Evolutionary conservation across 2,888 invertebrate species (phyloP).

Genomic region (Perdita meconis): DNA sequence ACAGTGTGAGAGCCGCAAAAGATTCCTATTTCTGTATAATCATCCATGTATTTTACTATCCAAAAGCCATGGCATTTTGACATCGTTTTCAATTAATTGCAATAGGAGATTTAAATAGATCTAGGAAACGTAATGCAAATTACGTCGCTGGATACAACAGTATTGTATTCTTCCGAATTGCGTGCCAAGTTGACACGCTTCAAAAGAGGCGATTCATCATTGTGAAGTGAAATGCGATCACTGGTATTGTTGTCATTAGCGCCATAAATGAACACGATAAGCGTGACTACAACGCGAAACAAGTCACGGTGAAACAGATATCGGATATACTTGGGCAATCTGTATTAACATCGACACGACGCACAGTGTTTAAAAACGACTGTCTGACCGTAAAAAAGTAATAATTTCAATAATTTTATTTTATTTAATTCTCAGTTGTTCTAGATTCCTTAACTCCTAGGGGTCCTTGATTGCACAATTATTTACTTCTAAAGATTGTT

Average conservation of each 20-base stretch:
- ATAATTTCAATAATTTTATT: too few relatives aligned
- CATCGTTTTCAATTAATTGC: constrained; percentile 14
- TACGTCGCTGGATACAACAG: constrained; percentile 6
- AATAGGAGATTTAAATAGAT: constrained; percentile 26
- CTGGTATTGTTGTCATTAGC: constrained; percentile 40
- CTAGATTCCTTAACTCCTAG: too few relatives aligned
- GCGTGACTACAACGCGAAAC: constrained; percentile 34
- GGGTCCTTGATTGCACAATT: too few relatives aligned
- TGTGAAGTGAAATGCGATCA: constrained; percentile 37
- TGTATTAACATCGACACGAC: constrained; percentile 27
- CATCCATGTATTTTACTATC: constrained; percentile 19
- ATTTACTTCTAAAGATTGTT: too few relatives aligned
- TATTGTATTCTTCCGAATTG: constrained; percentile 44
- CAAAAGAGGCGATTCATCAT: constrained; percentile 50
- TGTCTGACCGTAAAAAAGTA: too few relatives aligned
- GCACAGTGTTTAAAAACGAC: too few relatives aligned
- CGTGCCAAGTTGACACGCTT: constrained; percentile 29
- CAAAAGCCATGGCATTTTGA: constrained; percentile 9
- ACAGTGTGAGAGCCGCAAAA: too few relatives aligned
- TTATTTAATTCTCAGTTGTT: too few relatives aligned
- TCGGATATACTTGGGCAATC: constrained; percentile 34
- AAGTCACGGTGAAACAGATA: constrained; percentile 37
- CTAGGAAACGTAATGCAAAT: constrained; percentile 18
- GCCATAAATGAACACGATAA: constrained; percentile 40
- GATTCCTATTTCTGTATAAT: too few relatives aligned